These are phyloP conservation scores for Ammodytes marinus DNA, from an alignment of 2,113 vertebrate species.

Conservation along the genomic window DNA sequence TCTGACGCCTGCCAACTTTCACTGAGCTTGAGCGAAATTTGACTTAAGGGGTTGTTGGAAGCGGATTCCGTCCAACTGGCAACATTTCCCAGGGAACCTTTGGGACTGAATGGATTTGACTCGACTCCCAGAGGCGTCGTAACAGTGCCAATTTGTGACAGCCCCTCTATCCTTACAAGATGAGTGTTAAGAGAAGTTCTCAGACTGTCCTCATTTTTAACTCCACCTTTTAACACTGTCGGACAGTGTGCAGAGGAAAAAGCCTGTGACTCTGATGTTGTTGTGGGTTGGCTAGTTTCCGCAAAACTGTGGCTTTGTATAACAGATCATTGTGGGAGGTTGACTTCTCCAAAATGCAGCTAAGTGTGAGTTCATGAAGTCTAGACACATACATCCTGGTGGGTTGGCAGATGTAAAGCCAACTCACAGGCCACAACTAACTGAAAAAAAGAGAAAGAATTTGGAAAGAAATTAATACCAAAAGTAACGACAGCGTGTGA, in stretches of 20 bases:
- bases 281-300: slow-evolving; percentile 29
- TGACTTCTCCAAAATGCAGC: slow-evolving; percentile 30
- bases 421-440: slow-evolving; percentile 11
- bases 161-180: background rate
- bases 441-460: background rate
- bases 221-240: slow-evolving; percentile 1
- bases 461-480: background rate
- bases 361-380: slow-evolving; percentile 36
- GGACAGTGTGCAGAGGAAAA: slow-evolving; percentile 1
- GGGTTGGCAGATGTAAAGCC: slow-evolving; percentile 29
- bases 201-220: background rate
- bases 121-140: slow-evolving; percentile 2
- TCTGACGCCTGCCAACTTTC: slow-evolving; percentile 7
- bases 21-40: background rate
- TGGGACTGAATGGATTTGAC: slow-evolving; percentile 5
- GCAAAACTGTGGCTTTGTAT: slow-evolving; percentile 5
- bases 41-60: slow-evolving; percentile 1
- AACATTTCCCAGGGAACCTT: slow-evolving; percentile 8
- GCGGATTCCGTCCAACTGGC: background rate
- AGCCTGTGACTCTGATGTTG: background rate
- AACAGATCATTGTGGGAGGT: slow-evolving; percentile 34
- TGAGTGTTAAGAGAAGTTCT: background rate
- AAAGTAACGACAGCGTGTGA: background rate
- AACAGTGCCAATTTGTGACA: background rate
- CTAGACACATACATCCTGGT: slow-evolving; percentile 50